Percentiles rank a stretch among this genome's conserved stretches.
These are phyloP conservation scores for Chrysopilus asiliformis DNA, from an alignment of 2,888 invertebrate genomes.

Conservation along the genomic window DNA sequence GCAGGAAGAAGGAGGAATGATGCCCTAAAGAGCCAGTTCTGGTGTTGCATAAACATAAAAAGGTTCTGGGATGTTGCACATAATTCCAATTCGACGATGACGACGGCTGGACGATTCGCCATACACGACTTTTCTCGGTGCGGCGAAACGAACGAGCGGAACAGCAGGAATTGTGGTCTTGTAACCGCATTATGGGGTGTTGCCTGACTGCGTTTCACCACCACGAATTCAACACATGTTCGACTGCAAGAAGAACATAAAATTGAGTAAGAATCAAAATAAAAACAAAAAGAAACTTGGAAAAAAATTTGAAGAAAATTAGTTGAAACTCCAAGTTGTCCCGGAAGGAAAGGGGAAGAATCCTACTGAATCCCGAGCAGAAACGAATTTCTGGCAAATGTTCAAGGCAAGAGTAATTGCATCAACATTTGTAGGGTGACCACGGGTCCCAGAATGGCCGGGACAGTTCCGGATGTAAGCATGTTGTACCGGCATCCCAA, in stretches of 20 bases:
- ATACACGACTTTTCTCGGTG: background rate
- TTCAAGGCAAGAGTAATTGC: no score
- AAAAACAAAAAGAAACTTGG: constrained; percentile 1
- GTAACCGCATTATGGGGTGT: constrained; percentile 10
- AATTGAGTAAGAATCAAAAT: constrained; percentile 5
- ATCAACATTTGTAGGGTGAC: no score
- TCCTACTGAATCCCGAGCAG: no score
- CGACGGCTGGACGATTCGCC: background rate
- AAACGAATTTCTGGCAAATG: no score
- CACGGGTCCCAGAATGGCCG: no score
- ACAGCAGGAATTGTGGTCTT: constrained; percentile 12
- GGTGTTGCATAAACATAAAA: constrained; percentile 9
- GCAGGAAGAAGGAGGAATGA: no score
- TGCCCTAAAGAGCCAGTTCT: constrained; percentile 2
- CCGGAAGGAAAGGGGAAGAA: no score
- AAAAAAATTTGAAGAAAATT: constrained; percentile 1
- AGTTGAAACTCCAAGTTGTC: background rate
- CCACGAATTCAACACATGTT: constrained; percentile 3
- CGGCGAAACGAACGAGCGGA: no score
- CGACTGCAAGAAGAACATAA: constrained; percentile 1
- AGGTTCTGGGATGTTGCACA: constrained; percentile 2
- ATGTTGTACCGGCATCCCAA: no score
- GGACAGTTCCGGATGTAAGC: no score
- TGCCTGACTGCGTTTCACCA: constrained; percentile 9
- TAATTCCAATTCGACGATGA: background rate